Evolutionary conservation across 2,797 vertebrate genomes (phyloP), one percentile per base, ranked within the genome.

Genomic region (Tokudaia tokunoshimensis): DNA sequence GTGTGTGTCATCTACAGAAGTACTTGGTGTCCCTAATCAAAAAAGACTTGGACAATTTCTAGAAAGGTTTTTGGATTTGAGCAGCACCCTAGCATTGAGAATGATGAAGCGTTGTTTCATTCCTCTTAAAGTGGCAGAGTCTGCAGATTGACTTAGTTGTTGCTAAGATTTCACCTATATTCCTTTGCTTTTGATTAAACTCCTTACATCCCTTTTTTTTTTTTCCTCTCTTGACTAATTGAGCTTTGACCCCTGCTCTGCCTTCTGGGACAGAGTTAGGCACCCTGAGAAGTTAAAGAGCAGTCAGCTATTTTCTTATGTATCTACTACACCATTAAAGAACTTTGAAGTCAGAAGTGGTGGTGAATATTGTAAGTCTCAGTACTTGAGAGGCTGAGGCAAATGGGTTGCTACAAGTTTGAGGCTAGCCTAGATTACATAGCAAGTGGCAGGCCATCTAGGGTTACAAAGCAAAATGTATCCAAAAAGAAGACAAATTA

Each of bases 1-100:
- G 80, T 90, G 44, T 90, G 50, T 52, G 95, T 97, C 94, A 63
- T 76, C 83, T 97, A 67, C 98, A 97, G 95, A 97, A 90, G 96
- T 84, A 85, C 82, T 82, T 82, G 98, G 41, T 98, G 7, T 83
- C 80, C 93, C 37, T 57, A 96, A 92, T 82, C 82, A 91, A 11
- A 0, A 76, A 91, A 92, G 84, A 96, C 86, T 20, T 79, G 5
- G 22, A 92, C 65, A 3, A 2, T 95, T 96, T 97, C 63, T 83
- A 7, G 95, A 96, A 97, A 90, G 10, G 89, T 75, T 50, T 87
- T 81, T 80, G 70, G 47, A 59, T 93, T 96, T 96, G 47, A 95
- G 82, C 44, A 94, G 89, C 95, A 94, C 82, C 67, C 59, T 92
- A 13, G 4, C 92, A 50, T 84, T 29, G 63, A 57, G 55, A 63